phyloP scores from a whole-genome alignment of 2,888 invertebrate genomes.

The Melanchra persicariae region DNA sequence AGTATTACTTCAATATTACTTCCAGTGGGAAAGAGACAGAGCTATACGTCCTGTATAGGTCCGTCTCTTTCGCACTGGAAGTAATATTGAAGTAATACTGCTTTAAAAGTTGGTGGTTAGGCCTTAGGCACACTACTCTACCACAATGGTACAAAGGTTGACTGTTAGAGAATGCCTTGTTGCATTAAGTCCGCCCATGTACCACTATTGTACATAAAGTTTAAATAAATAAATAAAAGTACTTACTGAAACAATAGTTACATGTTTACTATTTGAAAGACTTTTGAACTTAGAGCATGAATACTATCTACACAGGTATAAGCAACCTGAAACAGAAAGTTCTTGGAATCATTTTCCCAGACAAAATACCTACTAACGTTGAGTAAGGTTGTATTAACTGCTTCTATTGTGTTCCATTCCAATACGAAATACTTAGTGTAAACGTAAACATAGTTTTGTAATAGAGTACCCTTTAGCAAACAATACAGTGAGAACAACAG shows the following conservation, averaged over 20 bases:
- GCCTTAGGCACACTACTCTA: no score
- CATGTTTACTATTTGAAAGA: neutral
- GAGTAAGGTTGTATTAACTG: conserved; percentile 1
- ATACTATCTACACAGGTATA: neutral
- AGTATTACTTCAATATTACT: no score
- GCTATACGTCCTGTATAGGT: no score
- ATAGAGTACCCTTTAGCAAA: conserved; percentile 8
- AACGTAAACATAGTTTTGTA: conserved; percentile 24
- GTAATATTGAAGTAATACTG: no score
- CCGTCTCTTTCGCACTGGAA: no score
- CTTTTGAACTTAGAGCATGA: neutral
- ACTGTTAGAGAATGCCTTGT: no score
- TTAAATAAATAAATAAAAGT: no score
- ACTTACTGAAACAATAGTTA: neutral
- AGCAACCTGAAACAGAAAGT: conserved; percentile 15
- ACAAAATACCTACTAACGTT: neutral
- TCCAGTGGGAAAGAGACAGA: no score
- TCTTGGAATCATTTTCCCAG: conserved; percentile 12
- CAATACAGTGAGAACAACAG: conserved; percentile 36
- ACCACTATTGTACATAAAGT: no score
- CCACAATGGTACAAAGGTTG: no score
- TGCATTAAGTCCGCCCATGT: no score
- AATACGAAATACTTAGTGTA: conserved; percentile 7
- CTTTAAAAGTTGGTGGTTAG: no score
- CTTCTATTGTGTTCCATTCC: neutral